Base-by-base conservation (phyloP, 2,888 invertebrate genomes). In the Stegana nigrithorax region DNA sequence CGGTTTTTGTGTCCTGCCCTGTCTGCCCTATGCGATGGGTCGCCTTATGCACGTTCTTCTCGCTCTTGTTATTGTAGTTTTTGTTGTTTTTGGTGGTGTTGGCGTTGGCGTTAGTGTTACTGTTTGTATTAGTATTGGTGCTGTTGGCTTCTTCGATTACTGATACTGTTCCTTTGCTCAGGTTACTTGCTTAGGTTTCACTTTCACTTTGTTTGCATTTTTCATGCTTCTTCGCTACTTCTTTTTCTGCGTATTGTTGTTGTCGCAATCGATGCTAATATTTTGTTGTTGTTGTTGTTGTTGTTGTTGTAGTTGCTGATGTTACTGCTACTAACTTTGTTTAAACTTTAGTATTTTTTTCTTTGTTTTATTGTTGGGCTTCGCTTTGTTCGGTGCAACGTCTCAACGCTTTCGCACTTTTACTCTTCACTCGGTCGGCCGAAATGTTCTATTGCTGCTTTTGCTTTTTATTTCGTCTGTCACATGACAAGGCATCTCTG, bases 141-240 rank as follows among this genome's bases (percentile, higher is more conserved):
- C 59, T 45, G 59, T 27, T 67, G 27, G 29, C 57, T 59, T 17
- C 42, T 61, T 17, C 36, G 57, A 39, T 42, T 44, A 45, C n/a
- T 65, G 58, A 44, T 59, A 44, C 7, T 39, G 27, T 27, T 63
- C 56, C 36, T 55, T 59, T 63, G 55, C 42, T 59, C 58, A 67
- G 69, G 71, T 68, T 75, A 77, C 71, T 75, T 78, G 75, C 79
- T 79, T 79, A 75, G 77, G 32, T 36, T n/a, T 36, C 2, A n/a
- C 36, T n/a, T 10, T n/a, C n/a, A n/a, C 36, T n/a, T 36, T 36
- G 10, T 36, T n/a, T 36, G 10, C 36, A 10, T 36, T 36, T 36
- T 36, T 36, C 10, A 36, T n/a, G 36, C 36, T 36, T n/a, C 36
- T 36, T 36, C 12, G 10, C 36, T 36, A 36, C n/a, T 10, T n/a